These are phyloP conservation scores for Etheostoma cragini DNA, from an alignment of 2,113 vertebrate genomes.

Conservation along the genomic window DNA sequence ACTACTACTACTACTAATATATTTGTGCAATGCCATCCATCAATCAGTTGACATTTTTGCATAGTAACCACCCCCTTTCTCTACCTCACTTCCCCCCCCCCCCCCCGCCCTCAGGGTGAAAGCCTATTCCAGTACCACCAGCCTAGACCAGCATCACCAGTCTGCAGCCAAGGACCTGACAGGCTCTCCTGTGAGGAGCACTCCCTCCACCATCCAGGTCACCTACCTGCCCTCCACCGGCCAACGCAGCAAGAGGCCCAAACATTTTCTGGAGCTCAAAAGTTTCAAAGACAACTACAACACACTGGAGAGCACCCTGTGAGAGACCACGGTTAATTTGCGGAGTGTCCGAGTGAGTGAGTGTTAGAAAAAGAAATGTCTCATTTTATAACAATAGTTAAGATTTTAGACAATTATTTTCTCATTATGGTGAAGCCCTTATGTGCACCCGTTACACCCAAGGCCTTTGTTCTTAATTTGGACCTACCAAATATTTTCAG, in stretches of 20 bases:
- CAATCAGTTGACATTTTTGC: not conserved
- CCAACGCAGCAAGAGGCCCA: constrained; percentile 97
- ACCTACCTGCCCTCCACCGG: constrained; percentile 95
- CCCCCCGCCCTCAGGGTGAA: constrained; percentile 73
- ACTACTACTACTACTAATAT: not conserved
- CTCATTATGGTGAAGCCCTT: not conserved
- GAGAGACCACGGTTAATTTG: constrained; percentile 18
- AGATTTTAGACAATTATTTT: not conserved
- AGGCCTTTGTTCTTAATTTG: constrained; percentile 24
- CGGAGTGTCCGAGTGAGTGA: not conserved
- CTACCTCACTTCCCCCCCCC: not conserved
- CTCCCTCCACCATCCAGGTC: constrained; percentile 94
- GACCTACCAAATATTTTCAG: constrained; percentile 24
- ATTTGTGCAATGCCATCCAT: not conserved
- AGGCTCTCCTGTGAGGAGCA: constrained; percentile 79
- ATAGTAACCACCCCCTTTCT: not conserved
- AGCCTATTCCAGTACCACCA: constrained; percentile 81
- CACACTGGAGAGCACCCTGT: constrained; percentile 96
- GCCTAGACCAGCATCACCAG: constrained; percentile 92
- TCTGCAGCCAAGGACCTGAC: constrained; percentile 95
- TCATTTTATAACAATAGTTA: not conserved
- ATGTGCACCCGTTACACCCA: not conserved
- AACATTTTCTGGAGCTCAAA: constrained; percentile 97
- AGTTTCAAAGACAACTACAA: constrained; percentile 99
- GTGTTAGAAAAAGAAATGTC: not conserved